Conservation (phyloP, 1,140 invertebrate species). For the Phymorhynchus buccinoides region DNA sequence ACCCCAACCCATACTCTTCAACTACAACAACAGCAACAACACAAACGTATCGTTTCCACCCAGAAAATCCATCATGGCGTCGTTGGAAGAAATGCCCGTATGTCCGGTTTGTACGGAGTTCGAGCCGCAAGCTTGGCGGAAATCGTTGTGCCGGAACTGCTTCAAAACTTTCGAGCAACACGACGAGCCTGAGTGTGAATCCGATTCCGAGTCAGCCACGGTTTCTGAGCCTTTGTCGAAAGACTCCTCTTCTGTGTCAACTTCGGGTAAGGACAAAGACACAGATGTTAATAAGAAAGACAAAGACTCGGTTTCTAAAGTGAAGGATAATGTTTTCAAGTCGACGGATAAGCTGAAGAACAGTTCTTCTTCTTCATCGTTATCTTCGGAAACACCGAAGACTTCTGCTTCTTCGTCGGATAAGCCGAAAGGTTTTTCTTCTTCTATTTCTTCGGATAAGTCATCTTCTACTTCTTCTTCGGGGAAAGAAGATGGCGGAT, state of each 20-base stretch:
- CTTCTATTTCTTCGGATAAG: too few relatives aligned
- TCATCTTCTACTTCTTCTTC: not conserved
- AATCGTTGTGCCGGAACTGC: conserved; percentile 71
- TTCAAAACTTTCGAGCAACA: conserved; percentile 67
- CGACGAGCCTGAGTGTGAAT: conserved; percentile 23
- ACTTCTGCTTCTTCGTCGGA: too few relatives aligned
- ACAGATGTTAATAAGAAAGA: not conserved
- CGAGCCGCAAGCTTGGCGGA: conserved; percentile 71
- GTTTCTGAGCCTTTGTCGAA: too few relatives aligned
- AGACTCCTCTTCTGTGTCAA: too few relatives aligned
- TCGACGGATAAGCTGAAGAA: not conserved
- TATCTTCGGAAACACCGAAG: too few relatives aligned
- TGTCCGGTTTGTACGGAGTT: conserved; percentile 67
- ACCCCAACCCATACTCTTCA: not conserved
- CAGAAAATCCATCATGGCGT: not conserved
- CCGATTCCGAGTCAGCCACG: not conserved
- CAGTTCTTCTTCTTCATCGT: not conserved
- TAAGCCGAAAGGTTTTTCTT: not conserved
- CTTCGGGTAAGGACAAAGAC: conserved; percentile 20
- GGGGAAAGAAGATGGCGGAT: not conserved
- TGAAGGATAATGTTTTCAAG: not conserved
- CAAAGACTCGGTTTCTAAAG: not conserved
- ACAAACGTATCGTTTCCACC: not conserved
- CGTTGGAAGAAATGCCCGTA: conserved; percentile 11
- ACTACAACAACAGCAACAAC: not conserved